phyloP scores from a whole-genome alignment of 92 coral and sea anemone species.

The Epizoanthus stellaris region DNA sequence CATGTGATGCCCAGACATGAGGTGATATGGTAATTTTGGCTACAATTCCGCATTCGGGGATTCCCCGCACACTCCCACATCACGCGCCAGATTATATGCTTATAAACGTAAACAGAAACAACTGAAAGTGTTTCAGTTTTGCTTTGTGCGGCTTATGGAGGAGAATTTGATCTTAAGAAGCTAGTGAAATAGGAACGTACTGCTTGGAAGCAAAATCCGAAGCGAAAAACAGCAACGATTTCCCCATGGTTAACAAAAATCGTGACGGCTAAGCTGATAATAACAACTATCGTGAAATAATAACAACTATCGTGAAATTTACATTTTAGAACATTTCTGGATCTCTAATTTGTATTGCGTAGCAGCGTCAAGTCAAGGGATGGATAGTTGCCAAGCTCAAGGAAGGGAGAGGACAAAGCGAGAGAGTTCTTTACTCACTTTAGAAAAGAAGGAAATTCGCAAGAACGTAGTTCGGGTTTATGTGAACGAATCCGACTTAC shows the following conservation, averaged over 20 bases:
- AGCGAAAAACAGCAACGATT: not conserved
- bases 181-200: not conserved
- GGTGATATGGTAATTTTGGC: too few relatives aligned
- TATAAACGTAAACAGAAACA: not conserved
- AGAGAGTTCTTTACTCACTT: not conserved
- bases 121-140: not conserved
- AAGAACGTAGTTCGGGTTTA: not conserved
- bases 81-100: not conserved
- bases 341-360: slow-evolving; percentile 7
- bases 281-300: not conserved
- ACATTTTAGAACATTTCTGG: not conserved
- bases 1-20: too few relatives aligned
- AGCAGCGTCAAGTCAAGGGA: slow-evolving; percentile 3
- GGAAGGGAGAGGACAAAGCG: not conserved
- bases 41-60: not conserved
- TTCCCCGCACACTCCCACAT: not conserved
- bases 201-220: not conserved
- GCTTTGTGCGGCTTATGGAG: not conserved
- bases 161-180: not conserved
- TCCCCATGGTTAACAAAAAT: not conserved
- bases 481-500: not conserved
- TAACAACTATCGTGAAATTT: not conserved
- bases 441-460: not conserved
- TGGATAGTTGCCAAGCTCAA: not conserved
- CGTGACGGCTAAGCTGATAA: not conserved